Conservation (phyloP, 2,113 vertebrate species). For the Indicator maculatus region DNA sequence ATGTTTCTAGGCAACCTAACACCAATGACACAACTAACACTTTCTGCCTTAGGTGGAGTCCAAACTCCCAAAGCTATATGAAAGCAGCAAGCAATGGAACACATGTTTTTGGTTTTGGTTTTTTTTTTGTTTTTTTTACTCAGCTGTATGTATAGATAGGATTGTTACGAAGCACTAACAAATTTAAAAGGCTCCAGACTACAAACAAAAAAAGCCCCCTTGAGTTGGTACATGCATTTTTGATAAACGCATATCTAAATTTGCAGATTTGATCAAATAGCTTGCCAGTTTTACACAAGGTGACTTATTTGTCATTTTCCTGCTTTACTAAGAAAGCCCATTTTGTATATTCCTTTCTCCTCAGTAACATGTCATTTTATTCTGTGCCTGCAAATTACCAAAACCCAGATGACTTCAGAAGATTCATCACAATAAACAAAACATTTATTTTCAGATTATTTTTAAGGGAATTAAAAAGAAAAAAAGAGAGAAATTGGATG, state of each 20-base stretch:
- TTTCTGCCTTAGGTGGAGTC: neutral
- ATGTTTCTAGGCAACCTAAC: neutral
- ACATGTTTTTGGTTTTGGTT: rapidly evolving
- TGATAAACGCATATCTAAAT: neutral
- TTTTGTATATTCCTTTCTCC: neutral
- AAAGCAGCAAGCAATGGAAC: neutral
- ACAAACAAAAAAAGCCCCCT: neutral
- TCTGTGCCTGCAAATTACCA: neutral
- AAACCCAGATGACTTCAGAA: neutral
- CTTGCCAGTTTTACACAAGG: neutral
- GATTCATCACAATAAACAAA: neutral
- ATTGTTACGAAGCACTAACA: neutral
- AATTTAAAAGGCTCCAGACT: neutral
- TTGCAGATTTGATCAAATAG: neutral
- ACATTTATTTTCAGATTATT: neutral
- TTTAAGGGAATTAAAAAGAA: neutral
- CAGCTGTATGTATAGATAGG: neutral
- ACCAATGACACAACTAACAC: neutral
- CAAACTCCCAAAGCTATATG: neutral
- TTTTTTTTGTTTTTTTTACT: neutral
- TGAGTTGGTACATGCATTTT: neutral
- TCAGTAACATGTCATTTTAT: neutral
- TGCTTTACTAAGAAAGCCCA: neutral
- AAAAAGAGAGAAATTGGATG: neutral
- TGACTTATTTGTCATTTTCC: neutral